Evolutionary conservation across 2,113 vertebrate species (phyloP).

Genomic region (Nothoprocta pentlandii): DNA sequence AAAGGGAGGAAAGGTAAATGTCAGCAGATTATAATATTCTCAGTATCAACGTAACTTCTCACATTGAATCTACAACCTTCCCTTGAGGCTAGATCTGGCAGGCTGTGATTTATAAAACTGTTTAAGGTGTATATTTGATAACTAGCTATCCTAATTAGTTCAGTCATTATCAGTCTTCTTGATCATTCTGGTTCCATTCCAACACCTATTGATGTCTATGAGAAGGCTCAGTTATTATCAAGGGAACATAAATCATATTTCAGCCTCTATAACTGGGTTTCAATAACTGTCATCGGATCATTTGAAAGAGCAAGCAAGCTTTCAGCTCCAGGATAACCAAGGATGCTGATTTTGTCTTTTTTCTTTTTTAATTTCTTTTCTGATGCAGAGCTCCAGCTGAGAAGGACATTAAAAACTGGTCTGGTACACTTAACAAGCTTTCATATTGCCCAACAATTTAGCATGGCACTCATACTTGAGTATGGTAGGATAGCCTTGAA

Average conservation of each 20-base stretch:
- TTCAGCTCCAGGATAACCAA: neutral
- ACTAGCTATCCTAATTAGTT: constrained; percentile 50
- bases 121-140: constrained; percentile 50
- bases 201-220: neutral
- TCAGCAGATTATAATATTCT: constrained; percentile 67
- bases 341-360: neutral
- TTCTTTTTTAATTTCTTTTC: neutral
- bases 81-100: constrained; percentile 45
- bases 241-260: neutral
- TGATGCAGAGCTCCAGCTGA: neutral
- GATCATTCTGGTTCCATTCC: constrained; percentile 37
- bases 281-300: neutral
- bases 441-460: neutral
- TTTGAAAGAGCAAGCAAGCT: neutral
- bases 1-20: constrained; percentile 65
- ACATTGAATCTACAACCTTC: constrained; percentile 32
- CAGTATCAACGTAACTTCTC: constrained; percentile 50
- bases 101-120: constrained; percentile 41
- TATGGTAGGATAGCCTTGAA: neutral
- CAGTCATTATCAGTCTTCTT: constrained; percentile 46
- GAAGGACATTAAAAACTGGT: neutral
- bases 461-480: neutral
- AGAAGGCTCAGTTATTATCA: neutral
- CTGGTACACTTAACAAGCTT: constrained; percentile 15
- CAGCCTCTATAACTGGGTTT: neutral